Evolutionary conservation across 2,113 vertebrate genomes (phyloP).

Genomic region (Jacana jacana): DNA sequence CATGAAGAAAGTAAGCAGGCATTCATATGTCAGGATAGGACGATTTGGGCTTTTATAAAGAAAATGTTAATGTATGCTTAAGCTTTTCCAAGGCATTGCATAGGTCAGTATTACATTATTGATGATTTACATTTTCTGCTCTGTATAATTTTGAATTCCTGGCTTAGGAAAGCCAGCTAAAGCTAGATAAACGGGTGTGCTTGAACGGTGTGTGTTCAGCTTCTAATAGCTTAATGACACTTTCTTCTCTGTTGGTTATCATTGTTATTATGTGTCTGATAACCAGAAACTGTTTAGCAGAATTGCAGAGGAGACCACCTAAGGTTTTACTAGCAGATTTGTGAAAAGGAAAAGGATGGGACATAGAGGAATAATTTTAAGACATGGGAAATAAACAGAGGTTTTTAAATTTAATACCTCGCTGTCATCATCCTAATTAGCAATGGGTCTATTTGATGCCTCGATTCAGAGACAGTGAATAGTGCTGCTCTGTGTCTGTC

Average conservation of each 20-base stretch:
- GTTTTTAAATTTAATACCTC: slow-evolving; percentile 68
- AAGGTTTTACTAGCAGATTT: slow-evolving; percentile 42
- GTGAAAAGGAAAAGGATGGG: slow-evolving; percentile 51
- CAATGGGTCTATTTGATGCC: slow-evolving; percentile 44
- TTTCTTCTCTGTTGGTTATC: slow-evolving; percentile 64
- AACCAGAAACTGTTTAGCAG: slow-evolving; percentile 54
- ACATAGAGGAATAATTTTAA: slow-evolving; percentile 42
- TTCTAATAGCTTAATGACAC: slow-evolving; percentile 46
- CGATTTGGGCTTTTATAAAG: slow-evolving; percentile 36
- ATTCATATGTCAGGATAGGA: not conserved
- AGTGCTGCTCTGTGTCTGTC: slow-evolving; percentile 63
- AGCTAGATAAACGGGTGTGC: not conserved
- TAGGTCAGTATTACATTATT: slow-evolving; percentile 38
- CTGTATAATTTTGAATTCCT: slow-evolving; percentile 23
- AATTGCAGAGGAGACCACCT: slow-evolving; percentile 45
- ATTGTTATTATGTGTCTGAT: slow-evolving; percentile 65
- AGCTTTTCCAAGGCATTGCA: slow-evolving; percentile 28
- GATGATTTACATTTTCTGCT: slow-evolving; percentile 68
- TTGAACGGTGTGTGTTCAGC: not conserved
- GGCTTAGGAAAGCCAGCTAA: slow-evolving; percentile 9
- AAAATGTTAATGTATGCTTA: slow-evolving; percentile 27
- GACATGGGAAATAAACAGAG: slow-evolving; percentile 44
- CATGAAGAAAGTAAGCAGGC: not conserved
- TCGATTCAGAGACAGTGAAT: slow-evolving; percentile 57
- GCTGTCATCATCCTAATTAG: slow-evolving; percentile 71